Base-by-base conservation (phyloP, 2,797 vertebrate genomes). In the Anniella stebbinsi region DNA sequence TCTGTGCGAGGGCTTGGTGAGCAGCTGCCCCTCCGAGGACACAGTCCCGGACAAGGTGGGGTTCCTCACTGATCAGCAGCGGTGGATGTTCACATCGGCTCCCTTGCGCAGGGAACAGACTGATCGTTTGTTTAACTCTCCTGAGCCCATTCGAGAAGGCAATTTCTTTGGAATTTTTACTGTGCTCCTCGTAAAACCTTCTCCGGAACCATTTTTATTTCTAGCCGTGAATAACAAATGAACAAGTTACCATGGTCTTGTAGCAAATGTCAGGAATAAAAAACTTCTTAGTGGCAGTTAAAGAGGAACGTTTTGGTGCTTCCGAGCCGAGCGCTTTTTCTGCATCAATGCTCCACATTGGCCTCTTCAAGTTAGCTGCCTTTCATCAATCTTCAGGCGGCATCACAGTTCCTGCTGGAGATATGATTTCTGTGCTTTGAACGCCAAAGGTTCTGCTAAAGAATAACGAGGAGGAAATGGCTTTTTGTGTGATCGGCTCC, bases 241-340 rank as follows among this genome's bases (percentile, higher is more conserved):
- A 89, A 51, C 5, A 60, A 17, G 77, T 28, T 72, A 30, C 83
- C 80, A 60, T 23, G 75, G 83, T 69, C 76, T 41, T 72, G 66
- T 78, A 80, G 88, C 83, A 86, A 86, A 80, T 89, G 83, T 80
- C 88, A 80, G 51, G 51, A 28, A 80, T 80, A 80, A 86, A 72
- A 86, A 80, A 80, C 66, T 48, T 86, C 76, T 48, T 69, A 25
- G 75, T n/a, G 76, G 36, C 75, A 23, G 60, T 86, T 80, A 73
- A 86, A 60, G 70, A 51, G 83, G 66, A 86, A 80, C 30, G 15
- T 57, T 69, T 72, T 80, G 76, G 66, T 36, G 88, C 83, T 89
- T 85, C 76, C 10, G 48, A 3, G 36, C 36, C 11, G 11, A 67
- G 28, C 2, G 25, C 72, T 54, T 51, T 54, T 51, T 75, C n/a